Conservation (phyloP, 2,113 vertebrate species). For the Gulo gulo region DNA sequence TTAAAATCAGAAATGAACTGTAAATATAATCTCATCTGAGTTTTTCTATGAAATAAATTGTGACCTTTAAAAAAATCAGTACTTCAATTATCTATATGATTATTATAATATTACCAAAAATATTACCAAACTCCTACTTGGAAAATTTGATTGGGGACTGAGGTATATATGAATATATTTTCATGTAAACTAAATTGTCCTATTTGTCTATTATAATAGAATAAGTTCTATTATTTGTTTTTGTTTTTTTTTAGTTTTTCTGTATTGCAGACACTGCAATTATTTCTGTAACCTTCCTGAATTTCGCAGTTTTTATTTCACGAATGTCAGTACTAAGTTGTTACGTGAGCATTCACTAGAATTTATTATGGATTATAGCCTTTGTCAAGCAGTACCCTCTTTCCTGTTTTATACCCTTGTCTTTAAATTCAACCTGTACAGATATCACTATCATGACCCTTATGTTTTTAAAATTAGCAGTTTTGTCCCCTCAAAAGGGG, state of each 20-base stretch:
- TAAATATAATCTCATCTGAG: neutral
- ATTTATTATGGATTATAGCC: neutral
- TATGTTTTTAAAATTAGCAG: neutral
- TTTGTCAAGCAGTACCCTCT: neutral
- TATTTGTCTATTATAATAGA: neutral
- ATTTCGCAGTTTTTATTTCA: neutral
- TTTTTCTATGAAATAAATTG: constrained; percentile 12
- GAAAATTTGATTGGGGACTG: neutral
- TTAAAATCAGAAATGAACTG: neutral
- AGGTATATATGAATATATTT: neutral
- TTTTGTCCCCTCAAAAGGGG: neutral
- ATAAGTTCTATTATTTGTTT: neutral
- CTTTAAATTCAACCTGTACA: neutral
- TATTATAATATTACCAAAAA: neutral
- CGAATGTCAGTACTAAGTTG: neutral
- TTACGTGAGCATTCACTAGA: neutral
- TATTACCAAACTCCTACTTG: neutral
- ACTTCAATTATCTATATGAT: neutral
- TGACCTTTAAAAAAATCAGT: constrained; percentile 5
- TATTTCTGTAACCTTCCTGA: neutral
- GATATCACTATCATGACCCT: neutral
- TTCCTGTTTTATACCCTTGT: neutral
- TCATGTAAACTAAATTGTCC: neutral
- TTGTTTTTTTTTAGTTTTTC: neutral
- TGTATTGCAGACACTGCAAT: neutral